Evolutionary conservation across 2,113 vertebrate species (phyloP).

Genomic region (Gavia stellata): DNA sequence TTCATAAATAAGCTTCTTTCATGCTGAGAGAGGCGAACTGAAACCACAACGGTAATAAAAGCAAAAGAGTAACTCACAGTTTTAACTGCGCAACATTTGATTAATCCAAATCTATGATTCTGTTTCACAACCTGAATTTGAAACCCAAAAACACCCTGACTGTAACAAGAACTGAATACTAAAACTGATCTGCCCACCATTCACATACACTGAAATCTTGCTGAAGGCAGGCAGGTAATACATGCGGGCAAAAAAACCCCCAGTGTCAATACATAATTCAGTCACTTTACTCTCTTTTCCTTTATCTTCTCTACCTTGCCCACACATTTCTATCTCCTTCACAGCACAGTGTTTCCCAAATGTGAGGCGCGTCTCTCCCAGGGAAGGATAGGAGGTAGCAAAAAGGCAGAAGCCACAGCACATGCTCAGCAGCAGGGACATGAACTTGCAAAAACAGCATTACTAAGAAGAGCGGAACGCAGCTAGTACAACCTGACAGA

Average conservation of each 20-base stretch:
- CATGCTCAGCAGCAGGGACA: accelerated
- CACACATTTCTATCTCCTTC: background rate
- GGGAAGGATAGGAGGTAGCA: too few relatives aligned
- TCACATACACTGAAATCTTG: too few relatives aligned
- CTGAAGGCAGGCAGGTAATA: background rate
- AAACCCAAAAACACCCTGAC: background rate
- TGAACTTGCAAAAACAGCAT: accelerated
- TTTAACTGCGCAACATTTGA: background rate
- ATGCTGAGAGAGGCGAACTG: background rate
- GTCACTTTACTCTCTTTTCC: background rate
- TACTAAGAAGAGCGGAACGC: accelerated
- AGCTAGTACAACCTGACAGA: too few relatives aligned
- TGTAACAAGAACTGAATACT: background rate
- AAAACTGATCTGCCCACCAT: background rate
- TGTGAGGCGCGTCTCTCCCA: accelerated
- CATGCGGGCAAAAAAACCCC: accelerated
- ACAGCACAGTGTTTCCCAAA: background rate
- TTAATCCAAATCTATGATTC: background rate
- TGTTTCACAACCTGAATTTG: background rate
- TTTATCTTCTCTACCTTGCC: background rate
- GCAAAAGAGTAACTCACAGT: background rate
- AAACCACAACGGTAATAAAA: background rate
- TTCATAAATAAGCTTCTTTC: background rate
- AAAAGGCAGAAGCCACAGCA: background rate
- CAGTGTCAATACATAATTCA: background rate